Evolutionary conservation across 1,140 invertebrate species (phyloP).

Genomic region (Micrasema longulum): DNA sequence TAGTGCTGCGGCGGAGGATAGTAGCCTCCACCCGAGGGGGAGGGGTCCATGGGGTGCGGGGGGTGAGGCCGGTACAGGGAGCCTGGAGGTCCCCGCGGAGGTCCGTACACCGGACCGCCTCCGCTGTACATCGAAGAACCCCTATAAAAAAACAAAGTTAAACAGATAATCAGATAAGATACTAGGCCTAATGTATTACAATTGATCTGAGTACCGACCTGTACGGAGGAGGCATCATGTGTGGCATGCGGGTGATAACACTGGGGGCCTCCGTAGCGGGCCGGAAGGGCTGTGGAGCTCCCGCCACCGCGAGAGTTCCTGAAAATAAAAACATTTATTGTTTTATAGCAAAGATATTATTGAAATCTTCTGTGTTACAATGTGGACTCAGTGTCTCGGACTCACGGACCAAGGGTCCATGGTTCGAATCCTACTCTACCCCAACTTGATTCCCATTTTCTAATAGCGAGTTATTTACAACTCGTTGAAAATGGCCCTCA

Average conservation of each 20-base stretch:
- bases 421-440: too few species aligned
- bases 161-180: neutral
- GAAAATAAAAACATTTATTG: conserved; percentile 44
- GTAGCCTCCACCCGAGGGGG: conserved; percentile 68
- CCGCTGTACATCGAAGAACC: conserved; percentile 60
- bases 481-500: too few species aligned
- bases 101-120: conserved; percentile 48
- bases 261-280: conserved; percentile 69
- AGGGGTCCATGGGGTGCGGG: conserved; percentile 67
- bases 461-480: too few species aligned
- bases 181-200: neutral
- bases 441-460: too few species aligned
- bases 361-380: too few species aligned
- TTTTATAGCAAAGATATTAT: too few species aligned
- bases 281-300: conserved; percentile 65
- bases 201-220: conserved; percentile 55
- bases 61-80: conserved; percentile 64
- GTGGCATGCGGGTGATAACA: conserved; percentile 74
- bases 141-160: conserved; percentile 54
- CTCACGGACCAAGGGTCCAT: too few species aligned
- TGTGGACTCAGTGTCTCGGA: too few species aligned
- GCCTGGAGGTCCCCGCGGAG: conserved; percentile 45
- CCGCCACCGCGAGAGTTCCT: conserved; percentile 65
- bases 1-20: conserved; percentile 55
- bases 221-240: conserved; percentile 70